Conservation (phyloP, 2,797 vertebrate species). For the Rachycentron canadum region DNA sequence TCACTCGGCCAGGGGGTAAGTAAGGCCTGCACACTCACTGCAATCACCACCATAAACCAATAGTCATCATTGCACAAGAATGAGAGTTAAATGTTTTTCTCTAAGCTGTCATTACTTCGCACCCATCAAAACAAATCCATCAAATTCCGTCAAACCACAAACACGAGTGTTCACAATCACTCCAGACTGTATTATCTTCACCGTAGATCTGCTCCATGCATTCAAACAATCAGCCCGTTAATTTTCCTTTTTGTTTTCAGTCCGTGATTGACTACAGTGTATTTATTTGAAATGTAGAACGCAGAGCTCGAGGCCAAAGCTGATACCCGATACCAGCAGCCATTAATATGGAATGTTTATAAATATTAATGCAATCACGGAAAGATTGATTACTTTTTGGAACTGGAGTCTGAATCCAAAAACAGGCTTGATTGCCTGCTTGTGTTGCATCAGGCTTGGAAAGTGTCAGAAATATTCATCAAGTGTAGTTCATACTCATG, state of each 20-base stretch:
- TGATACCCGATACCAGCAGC: conserved; percentile 56
- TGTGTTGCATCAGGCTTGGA: conserved; percentile 53
- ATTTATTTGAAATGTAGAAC: conserved; percentile 64
- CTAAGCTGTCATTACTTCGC: conserved; percentile 10
- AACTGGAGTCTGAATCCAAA: conserved; percentile 40
- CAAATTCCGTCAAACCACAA: conserved; percentile 17
- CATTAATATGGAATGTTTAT: conserved; percentile 80
- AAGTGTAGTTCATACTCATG: not conserved
- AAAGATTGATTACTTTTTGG: conserved; percentile 67
- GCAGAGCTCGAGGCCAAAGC: conserved; percentile 51
- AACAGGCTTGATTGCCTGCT: conserved; percentile 66
- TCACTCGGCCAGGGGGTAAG: conserved; percentile 85
- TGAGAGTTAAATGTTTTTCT: conserved; percentile 9
- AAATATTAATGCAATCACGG: conserved; percentile 83
- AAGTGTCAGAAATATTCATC: conserved; percentile 66
- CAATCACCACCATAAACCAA: conserved; percentile 23
- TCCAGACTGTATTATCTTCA: conserved; percentile 23
- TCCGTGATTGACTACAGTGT: conserved; percentile 53
- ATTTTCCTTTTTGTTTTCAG: conserved; percentile 59
- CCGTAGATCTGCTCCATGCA: conserved; percentile 20
- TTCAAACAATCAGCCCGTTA: conserved; percentile 53
- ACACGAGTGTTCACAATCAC: not conserved
- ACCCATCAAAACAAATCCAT: conserved; percentile 49
- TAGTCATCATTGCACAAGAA: conserved; percentile 20
- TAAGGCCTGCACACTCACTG: conserved; percentile 19